phyloP scores from a whole-genome alignment of 2,888 invertebrate species.

The Luperina nickerlii region DNA sequence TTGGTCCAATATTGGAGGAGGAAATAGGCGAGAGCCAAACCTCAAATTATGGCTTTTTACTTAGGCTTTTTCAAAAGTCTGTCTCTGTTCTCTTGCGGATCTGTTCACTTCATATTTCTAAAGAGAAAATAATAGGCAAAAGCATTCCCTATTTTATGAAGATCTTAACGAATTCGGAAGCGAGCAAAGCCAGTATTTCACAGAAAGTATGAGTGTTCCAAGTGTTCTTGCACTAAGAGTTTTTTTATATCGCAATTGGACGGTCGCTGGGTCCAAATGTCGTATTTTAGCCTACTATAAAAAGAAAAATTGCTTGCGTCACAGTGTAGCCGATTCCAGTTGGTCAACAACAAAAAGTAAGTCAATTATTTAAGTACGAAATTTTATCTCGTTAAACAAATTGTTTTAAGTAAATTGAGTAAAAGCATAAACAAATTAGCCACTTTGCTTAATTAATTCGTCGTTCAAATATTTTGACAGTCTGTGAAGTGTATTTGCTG shows the following conservation, averaged over 20 bases:
- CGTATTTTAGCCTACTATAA: conserved; percentile 35
- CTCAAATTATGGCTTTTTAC: too few species aligned
- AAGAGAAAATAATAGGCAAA: neutral
- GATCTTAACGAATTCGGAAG: conserved; percentile 20
- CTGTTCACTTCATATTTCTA: neutral
- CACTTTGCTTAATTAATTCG: neutral
- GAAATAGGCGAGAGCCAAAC: too few species aligned
- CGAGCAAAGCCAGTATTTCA: neutral
- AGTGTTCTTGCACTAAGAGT: conserved; percentile 4
- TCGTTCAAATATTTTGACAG: neutral
- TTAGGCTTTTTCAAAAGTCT: too few species aligned
- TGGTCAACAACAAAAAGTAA: neutral
- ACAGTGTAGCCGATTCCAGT: conserved; percentile 28
- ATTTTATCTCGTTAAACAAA: neutral
- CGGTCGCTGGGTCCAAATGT: conserved; percentile 4
- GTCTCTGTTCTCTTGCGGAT: neutral
- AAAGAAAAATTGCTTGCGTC: conserved; percentile 5
- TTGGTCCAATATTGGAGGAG: too few species aligned
- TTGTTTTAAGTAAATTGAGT: neutral
- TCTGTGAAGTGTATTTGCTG: neutral
- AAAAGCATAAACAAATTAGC: neutral
- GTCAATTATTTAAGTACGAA: neutral
- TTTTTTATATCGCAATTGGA: conserved; percentile 32
- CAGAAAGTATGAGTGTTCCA: conserved; percentile 18
- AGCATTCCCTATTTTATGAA: neutral